Conservation (phyloP, 1,140 invertebrate genomes). For the Drosophila carrolli region DNA sequence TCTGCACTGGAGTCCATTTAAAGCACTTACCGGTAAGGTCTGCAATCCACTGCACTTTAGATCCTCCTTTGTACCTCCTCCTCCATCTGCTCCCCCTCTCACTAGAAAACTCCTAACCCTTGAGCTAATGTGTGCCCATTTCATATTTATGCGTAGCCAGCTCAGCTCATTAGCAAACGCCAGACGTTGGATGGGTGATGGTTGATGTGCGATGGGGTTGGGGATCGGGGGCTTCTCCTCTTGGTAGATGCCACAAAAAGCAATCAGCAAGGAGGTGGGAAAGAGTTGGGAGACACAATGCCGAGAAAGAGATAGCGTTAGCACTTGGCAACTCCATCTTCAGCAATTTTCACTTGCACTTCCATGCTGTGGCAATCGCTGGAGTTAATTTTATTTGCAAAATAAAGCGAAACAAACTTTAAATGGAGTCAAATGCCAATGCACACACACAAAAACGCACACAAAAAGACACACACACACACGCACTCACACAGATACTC, state of each 20-base stretch:
- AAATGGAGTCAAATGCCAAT: slow-evolving; percentile 82
- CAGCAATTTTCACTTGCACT: slow-evolving; percentile 70
- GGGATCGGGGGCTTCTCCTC: slow-evolving; percentile 4
- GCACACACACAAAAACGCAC: slow-evolving; percentile 47
- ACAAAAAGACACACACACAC: slow-evolving; percentile 30
- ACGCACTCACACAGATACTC: slow-evolving; percentile 14
- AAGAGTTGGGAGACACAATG: neutral
- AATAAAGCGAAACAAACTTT: slow-evolving; percentile 82
- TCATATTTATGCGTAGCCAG: slow-evolving; percentile 70
- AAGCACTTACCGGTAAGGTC: slow-evolving; percentile 6
- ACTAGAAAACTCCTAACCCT: slow-evolving; percentile 30
- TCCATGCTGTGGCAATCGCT: slow-evolving; percentile 38
- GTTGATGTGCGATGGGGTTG: neutral
- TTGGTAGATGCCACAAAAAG: slow-evolving; percentile 27
- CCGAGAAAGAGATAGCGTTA: slow-evolving; percentile 17
- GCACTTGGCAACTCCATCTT: slow-evolving; percentile 66
- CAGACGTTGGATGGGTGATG: slow-evolving; percentile 21
- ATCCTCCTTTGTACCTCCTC: slow-evolving; percentile 1
- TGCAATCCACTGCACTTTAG: slow-evolving; percentile 6
- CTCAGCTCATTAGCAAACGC: slow-evolving; percentile 71
- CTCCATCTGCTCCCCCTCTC: neutral
- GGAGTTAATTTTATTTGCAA: slow-evolving; percentile 83
- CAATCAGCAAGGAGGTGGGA: slow-evolving; percentile 19
- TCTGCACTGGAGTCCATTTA: slow-evolving; percentile 8
- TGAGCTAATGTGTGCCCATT: slow-evolving; percentile 76